These are phyloP conservation scores for Andricus quercusramuli DNA, from an alignment of 2,888 invertebrate species.

Conservation along the genomic window DNA sequence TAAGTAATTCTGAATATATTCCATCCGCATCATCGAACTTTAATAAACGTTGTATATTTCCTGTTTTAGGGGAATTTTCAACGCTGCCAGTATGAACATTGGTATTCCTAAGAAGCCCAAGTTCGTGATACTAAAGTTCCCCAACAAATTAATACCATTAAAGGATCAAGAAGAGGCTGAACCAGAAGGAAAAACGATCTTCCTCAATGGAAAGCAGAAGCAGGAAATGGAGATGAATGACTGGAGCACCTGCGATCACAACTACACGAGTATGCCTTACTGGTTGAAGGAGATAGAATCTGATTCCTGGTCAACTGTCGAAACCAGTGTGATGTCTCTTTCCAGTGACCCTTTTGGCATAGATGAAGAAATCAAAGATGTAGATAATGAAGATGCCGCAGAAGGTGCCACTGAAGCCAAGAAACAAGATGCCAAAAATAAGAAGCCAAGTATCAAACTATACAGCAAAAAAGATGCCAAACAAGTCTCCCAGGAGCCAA, in stretches of 20 bases:
- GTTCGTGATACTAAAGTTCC: slow-evolving; percentile 24
- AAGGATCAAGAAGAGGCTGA: not conserved
- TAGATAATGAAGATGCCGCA: not conserved
- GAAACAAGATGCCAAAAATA: not conserved
- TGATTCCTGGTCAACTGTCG: slow-evolving; percentile 14
- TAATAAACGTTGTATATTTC: slow-evolving; percentile 25
- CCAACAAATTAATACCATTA: not conserved
- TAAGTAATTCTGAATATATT: not conserved
- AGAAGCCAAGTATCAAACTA: not conserved
- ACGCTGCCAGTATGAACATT: slow-evolving; percentile 11
- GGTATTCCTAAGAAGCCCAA: slow-evolving; percentile 6
- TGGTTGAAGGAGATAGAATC: slow-evolving; percentile 1
- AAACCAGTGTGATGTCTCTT: not conserved
- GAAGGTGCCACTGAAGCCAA: not conserved
- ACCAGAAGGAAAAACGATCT: not conserved
- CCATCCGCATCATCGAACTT: not conserved
- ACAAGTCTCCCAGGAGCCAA: not conserved
- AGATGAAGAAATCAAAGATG: not conserved
- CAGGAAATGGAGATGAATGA: not conserved
- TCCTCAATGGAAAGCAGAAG: not conserved
- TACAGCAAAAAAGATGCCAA: not conserved
- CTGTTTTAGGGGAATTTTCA: slow-evolving; percentile 5
- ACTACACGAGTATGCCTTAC: not conserved
- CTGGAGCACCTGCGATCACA: not conserved
- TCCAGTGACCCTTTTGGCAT: not conserved